Evolutionary conservation across 2,797 vertebrate species (phyloP).

Genomic region (Myotis vivesi): DNA sequence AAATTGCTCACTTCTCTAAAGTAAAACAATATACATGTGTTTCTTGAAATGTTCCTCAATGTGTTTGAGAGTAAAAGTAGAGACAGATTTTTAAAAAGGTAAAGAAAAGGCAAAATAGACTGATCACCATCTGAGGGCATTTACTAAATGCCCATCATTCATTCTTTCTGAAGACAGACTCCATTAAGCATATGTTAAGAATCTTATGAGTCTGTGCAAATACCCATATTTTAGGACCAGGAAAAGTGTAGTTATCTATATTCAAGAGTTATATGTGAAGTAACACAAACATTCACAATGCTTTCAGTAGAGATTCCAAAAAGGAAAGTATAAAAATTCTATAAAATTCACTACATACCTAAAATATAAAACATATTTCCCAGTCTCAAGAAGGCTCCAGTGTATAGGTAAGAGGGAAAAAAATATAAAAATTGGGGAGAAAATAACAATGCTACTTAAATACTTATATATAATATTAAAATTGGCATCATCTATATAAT

Average conservation of each 20-base stretch:
- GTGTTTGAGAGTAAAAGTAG: neutral
- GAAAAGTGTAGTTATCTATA: neutral
- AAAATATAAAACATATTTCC: neutral
- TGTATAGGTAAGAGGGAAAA: neutral
- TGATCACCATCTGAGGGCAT: neutral
- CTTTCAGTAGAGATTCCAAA: neutral
- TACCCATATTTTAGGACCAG: neutral
- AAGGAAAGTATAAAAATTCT: neutral
- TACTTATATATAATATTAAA: neutral
- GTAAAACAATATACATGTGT: neutral
- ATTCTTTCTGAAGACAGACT: neutral
- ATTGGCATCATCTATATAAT: neutral
- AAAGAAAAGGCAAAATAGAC: neutral
- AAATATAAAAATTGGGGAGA: neutral
- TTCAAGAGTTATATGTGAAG: neutral
- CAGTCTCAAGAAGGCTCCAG: neutral
- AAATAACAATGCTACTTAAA: conserved; percentile 16
- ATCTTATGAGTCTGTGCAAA: neutral
- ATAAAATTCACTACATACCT: neutral
- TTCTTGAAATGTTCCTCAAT: neutral
- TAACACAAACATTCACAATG: neutral
- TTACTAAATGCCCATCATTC: neutral
- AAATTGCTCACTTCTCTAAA: neutral
- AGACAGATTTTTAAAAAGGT: neutral
- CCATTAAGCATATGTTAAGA: neutral